Evolutionary conservation across 2,113 vertebrate species (phyloP), one percentile per base, ranked within the genome.

Genomic region (Piprites chloris): DNA sequence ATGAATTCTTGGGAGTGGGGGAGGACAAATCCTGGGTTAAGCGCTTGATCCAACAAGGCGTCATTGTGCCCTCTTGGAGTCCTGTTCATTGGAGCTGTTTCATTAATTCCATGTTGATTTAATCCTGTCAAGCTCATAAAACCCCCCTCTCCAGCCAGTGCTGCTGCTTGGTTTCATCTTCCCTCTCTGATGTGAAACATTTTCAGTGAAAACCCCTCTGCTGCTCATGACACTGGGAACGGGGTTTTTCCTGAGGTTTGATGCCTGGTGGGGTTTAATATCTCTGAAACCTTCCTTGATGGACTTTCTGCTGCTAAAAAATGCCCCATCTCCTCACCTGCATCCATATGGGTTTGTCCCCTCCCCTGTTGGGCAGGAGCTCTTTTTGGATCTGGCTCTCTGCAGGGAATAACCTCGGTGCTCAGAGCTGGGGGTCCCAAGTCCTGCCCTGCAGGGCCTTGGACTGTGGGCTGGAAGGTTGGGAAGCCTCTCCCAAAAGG

Each of bases 301-400:
- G n/a, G 30, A 4, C 3, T 21, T 30, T 28, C 24, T 65, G 37
- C 46, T 81, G 28, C 46, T 41, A 2, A 61, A 79, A 72, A 49
- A 9, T 52, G 9, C 21, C 15, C 10, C 9, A 5, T 72, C 41
- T 52, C 47, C 35, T 56, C 46, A 21, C 19, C 8, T 59, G 14
- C 5, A 11, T 6, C 72, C 0, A 0, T 15, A 0, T 6, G 35
- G 79, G 14, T 22, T 61, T n/a, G 9, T 52, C 32, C 53, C 24
- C 23, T 6, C 16, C 27, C 3, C 0, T 73, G 8, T 9, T 24
- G 22, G 66, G 77, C 23, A 62, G 56, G 58, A 46, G 47, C 10
- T 30, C 17, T n/a, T 66, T 41, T 21, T 58, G 32, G 32, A 10
- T 75, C 56, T 52, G 41, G 1, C 0, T 39, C 1, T 42, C 8